Evolutionary conservation across 2,888 invertebrate species (phyloP).

Genomic region (Cosmopolites sordidus): DNA sequence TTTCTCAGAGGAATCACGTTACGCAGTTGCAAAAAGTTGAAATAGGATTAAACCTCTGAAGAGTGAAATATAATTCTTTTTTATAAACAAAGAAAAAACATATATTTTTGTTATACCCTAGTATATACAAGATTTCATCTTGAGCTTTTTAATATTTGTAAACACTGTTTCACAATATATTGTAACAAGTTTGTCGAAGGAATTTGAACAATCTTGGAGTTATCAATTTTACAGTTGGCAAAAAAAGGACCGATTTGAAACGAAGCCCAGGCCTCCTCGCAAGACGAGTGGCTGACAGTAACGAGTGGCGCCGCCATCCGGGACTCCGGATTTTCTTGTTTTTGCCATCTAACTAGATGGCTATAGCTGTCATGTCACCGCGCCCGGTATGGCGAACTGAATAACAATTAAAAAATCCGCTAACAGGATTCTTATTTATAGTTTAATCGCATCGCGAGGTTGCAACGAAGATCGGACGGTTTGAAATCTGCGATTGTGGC

Average conservation of each 20-base stretch:
- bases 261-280: conserved; percentile 3
- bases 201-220: conserved; percentile 3
- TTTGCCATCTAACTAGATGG: conserved; percentile 39
- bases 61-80: too few relatives aligned
- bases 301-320: conserved; percentile 42
- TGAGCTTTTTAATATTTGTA: too few relatives aligned
- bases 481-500: conserved; percentile 11
- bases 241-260: too few relatives aligned
- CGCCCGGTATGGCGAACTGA: conserved; percentile 37
- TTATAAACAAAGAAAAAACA: too few relatives aligned
- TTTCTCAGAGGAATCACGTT: too few relatives aligned
- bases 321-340: conserved; percentile 41
- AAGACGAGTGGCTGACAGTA: conserved; percentile 35
- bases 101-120: too few relatives aligned
- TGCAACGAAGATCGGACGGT: background rate
- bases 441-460: conserved; percentile 34
- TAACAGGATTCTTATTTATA: conserved; percentile 44
- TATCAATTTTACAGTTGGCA: conserved; percentile 5
- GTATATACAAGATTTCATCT: too few relatives aligned
- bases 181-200: background rate
- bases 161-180: too few relatives aligned
- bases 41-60: too few relatives aligned
- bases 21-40: too few relatives aligned
- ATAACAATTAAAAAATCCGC: conserved; percentile 42
- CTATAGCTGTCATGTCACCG: conserved; percentile 42